phyloP scores from a whole-genome alignment of 2,888 invertebrate genomes.

The Conomelus anceps region DNA sequence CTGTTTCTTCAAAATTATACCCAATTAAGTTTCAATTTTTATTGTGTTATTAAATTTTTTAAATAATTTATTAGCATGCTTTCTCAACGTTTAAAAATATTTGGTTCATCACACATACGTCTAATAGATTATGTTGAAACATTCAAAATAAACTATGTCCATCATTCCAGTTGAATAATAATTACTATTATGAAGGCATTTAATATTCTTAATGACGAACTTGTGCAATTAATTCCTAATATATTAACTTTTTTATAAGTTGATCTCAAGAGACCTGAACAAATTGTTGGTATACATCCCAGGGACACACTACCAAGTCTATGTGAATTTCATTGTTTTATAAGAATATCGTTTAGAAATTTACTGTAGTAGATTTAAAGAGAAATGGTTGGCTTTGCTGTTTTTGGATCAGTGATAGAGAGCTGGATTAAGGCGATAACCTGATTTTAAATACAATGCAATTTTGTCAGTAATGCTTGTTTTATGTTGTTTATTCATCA shows the following conservation, averaged over 20 bases:
- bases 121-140: too few relatives aligned
- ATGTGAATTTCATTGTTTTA: constrained; percentile 22
- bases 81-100: not conserved
- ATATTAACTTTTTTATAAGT: constrained; percentile 2
- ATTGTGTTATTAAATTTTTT: not conserved
- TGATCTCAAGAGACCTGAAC: not conserved
- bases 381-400: not conserved
- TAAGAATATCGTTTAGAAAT: constrained; percentile 23
- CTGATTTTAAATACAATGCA: constrained; percentile 35
- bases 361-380: not conserved
- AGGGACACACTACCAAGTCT: constrained; percentile 18
- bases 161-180: constrained; percentile 6
- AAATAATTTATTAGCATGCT: not conserved
- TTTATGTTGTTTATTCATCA: not conserved
- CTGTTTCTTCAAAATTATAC: not conserved
- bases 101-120: too few relatives aligned
- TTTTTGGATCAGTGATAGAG: not conserved
- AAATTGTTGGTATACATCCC: constrained; percentile 18
- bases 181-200: not conserved
- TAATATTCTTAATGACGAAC: not conserved
- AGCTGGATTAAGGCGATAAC: constrained; percentile 34
- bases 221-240: constrained; percentile 8
- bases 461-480: constrained; percentile 30
- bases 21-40: too few relatives aligned
- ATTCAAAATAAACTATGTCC: not conserved